These are phyloP conservation scores for Nephrotoma guestfalica DNA, from an alignment of 2,888 invertebrate genomes.

Conservation along the genomic window DNA sequence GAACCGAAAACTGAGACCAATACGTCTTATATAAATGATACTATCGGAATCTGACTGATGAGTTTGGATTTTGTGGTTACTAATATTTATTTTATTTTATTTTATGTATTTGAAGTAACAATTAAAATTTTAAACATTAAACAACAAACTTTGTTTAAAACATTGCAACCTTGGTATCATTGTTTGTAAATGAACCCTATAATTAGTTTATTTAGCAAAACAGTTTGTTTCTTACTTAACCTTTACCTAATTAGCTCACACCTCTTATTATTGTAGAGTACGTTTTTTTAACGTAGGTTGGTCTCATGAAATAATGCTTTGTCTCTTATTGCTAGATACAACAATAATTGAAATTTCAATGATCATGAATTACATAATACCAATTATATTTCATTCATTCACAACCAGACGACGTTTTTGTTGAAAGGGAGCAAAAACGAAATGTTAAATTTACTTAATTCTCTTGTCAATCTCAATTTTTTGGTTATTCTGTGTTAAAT, in stretches of 20 bases:
- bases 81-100: too few relatives aligned
- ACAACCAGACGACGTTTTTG: background rate
- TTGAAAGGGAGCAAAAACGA: background rate
- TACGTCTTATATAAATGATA: too few relatives aligned
- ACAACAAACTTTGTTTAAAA: too few relatives aligned
- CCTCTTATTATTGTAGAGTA: background rate
- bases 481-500: background rate
- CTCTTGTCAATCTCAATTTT: background rate
- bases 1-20: too few relatives aligned
- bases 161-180: too few relatives aligned
- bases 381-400: background rate
- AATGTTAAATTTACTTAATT: background rate
- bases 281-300: background rate
- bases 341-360: background rate
- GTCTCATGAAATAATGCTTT: background rate
- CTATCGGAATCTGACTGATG: too few relatives aligned
- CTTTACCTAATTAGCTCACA: background rate
- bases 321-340: background rate
- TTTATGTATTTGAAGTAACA: too few relatives aligned
- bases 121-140: too few relatives aligned
- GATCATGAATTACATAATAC: background rate
- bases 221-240: background rate
- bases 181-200: background rate
- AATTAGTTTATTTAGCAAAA: background rate
- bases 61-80: too few relatives aligned